Evolutionary conservation across 1,140 invertebrate genomes (phyloP), one percentile per base, ranked within the genome.

Genomic region (Cotesia glomerata): DNA sequence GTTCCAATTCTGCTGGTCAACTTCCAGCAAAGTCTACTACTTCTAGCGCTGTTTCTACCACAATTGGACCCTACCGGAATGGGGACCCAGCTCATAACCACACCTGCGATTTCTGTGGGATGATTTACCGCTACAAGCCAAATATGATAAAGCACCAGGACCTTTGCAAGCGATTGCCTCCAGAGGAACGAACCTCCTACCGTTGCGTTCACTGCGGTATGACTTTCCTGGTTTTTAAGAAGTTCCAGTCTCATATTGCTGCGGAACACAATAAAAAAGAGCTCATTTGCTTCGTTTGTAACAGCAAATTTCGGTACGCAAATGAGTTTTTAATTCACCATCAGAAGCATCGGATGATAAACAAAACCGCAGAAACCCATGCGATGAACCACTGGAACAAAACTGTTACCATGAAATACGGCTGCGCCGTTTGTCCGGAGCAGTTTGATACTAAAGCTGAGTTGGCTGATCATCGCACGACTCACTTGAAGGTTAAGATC

Each of bases 401-500:
- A 74, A 56, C n/a, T 16, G 45, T 71, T 0, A 70, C 62, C 84
- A 88, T n/a, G 86, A 88, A 74, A 58, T 80, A 80, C 65, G 88
- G 87, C 62, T 93, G 91, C 61, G 86, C 89, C 9, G 88, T 92
- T 8, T 93, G 91, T 72, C 88, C 89, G 8, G 88, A 90, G 75
- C 88, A 88, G 54, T 92, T 92, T 77, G 79, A 88, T 34, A 88
- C 90, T 11, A 88, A 88, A 16, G 84, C 83, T 0, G 89, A 92
- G 68, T 81, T 92, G 4, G 87, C 88, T 0, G 90, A 92, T 73
- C 92, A 93, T 76, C 90, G 90, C 56, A 91, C 89, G 75, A 86
- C 90, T 1, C 91, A 93, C 81, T 83, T 91, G 26, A 90, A 91
- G 75, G 86, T 91, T 2, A 92, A 92, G 76, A 89, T 91, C 26